These are phyloP conservation scores for Cynodonichthys magdalenae DNA, from an alignment of 2,797 vertebrate genomes.

Conservation along the genomic window DNA sequence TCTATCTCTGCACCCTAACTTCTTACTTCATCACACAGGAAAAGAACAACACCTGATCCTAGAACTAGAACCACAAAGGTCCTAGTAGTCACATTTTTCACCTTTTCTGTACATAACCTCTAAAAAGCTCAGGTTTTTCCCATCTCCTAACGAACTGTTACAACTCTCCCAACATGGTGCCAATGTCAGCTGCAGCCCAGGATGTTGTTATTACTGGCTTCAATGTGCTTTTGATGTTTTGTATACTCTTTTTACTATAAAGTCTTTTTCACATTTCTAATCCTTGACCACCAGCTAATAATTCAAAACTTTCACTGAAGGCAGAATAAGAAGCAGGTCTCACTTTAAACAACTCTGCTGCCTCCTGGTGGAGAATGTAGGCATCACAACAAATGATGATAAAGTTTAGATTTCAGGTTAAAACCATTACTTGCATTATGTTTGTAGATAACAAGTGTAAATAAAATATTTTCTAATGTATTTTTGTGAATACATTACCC, in stretches of 20 bases:
- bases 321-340: not conserved
- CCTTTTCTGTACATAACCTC: slow-evolving; percentile 30
- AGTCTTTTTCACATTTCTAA: slow-evolving; percentile 67
- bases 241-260: slow-evolving; percentile 54
- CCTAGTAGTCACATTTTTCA: slow-evolving; percentile 18
- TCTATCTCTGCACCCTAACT: slow-evolving; percentile 21
- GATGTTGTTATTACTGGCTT: slow-evolving; percentile 34
- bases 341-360: slow-evolving; percentile 21
- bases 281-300: slow-evolving; percentile 63
- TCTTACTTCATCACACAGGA: slow-evolving; percentile 29
- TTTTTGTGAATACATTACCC: not conserved
- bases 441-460: not conserved
- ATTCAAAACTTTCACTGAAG: slow-evolving; percentile 33
- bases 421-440: not conserved
- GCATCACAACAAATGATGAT: slow-evolving; percentile 2
- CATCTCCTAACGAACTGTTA: slow-evolving; percentile 40
- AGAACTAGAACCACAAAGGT: slow-evolving; percentile 23
- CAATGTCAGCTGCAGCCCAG: slow-evolving; percentile 57
- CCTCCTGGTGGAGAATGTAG: slow-evolving; percentile 21
- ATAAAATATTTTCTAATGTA: not conserved
- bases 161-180: slow-evolving; percentile 53
- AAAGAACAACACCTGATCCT: slow-evolving; percentile 23
- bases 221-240: slow-evolving; percentile 51
- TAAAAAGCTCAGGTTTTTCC: slow-evolving; percentile 57
- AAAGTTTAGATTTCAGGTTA: not conserved